Evolutionary conservation across 2,888 invertebrate genomes (phyloP).

Genomic region (Napeogenes sylphis): DNA sequence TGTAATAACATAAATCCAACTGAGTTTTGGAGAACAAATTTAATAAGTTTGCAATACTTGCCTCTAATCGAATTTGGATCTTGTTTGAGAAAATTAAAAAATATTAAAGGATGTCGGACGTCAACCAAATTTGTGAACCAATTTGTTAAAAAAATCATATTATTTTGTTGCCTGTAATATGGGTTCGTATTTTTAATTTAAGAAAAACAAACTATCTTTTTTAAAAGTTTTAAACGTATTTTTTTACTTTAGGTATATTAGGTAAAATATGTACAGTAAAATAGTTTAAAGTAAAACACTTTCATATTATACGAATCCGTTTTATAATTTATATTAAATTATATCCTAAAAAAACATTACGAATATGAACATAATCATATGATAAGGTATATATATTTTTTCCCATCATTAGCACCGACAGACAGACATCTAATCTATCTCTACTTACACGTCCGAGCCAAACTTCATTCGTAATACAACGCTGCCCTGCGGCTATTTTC

Average conservation of each 20-base stretch:
- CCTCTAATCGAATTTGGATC: conserved; percentile 64
- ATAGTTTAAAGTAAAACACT: too few species aligned
- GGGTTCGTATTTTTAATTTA: conserved; percentile 26
- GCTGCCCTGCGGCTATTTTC: conserved; percentile 40
- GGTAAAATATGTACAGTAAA: too few species aligned
- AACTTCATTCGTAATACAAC: conserved; percentile 13
- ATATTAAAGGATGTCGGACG: conserved; percentile 58
- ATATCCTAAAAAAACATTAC: too few species aligned
- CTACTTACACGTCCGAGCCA: conserved; percentile 10
- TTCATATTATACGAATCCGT: too few species aligned
- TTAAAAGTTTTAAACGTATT: too few species aligned
- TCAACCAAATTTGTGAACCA: conserved; percentile 72
- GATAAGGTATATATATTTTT: conserved; percentile 4
- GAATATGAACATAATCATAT: too few species aligned
- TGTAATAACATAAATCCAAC: too few species aligned
- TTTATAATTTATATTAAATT: too few species aligned
- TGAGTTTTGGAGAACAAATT: too few species aligned
- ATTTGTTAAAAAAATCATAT: conserved; percentile 56
- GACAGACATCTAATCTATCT: background rate
- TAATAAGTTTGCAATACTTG: conserved; percentile 34
- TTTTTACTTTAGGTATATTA: too few species aligned
- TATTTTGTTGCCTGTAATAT: conserved; percentile 9
- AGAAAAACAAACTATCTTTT: too few species aligned
- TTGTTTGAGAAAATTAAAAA: conserved; percentile 74
- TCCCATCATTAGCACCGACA: too few species aligned